Conservation (phyloP, 2,797 vertebrate species). For the Aldrovandia affinis region DNA sequence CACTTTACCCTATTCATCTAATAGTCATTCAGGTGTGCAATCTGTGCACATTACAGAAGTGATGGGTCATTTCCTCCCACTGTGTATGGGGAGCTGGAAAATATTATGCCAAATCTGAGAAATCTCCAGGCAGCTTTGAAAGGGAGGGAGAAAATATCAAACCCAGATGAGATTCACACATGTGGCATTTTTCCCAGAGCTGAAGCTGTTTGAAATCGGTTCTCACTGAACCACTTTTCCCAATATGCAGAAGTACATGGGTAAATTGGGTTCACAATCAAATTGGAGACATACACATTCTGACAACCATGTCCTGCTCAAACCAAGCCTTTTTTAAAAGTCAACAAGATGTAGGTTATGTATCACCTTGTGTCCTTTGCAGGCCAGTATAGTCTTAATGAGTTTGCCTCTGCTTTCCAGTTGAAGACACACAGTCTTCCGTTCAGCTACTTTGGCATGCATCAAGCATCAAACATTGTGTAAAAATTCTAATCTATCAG, state of each 20-base stretch:
- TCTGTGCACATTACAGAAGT: not conserved
- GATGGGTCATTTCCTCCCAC: conserved; percentile 1
- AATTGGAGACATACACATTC: not conserved
- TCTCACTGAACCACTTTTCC: not conserved
- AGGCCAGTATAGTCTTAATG: not conserved
- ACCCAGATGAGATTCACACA: conserved; percentile 26
- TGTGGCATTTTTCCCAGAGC: conserved; percentile 20
- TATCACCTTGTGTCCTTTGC: not conserved
- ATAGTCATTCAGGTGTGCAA: conserved; percentile 7
- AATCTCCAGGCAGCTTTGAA: conserved; percentile 7
- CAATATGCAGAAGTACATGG: not conserved
- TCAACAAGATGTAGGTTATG: not conserved
- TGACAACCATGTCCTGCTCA: not conserved
- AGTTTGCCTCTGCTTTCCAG: not conserved
- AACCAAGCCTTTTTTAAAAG: not conserved
- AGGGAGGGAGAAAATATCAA: conserved; percentile 9
- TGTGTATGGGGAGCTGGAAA: conserved; percentile 16
- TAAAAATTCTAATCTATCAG: too few species aligned
- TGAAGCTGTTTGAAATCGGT: not conserved
- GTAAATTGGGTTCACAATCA: not conserved
- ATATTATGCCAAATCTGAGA: conserved; percentile 14
- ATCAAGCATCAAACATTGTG: too few species aligned
- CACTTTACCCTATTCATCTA: not conserved
- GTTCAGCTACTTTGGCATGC: too few species aligned
- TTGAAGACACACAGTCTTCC: not conserved